Conservation (phyloP, 2,113 vertebrate genomes). For the Isurus oxyrinchus region DNA sequence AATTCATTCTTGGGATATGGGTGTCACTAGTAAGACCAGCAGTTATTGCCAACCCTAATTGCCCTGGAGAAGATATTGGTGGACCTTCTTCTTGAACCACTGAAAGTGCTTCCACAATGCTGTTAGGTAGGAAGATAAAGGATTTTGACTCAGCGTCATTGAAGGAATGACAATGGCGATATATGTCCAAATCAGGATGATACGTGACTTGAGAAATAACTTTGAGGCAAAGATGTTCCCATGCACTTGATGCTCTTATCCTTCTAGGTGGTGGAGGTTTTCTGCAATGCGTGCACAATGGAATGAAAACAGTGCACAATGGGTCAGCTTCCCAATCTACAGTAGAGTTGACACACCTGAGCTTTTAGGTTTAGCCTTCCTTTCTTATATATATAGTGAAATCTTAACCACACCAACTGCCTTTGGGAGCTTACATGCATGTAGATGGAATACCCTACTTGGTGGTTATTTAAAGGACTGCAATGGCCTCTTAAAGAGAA, state of each 20-base stretch:
- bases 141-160: neutral
- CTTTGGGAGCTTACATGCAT: neutral
- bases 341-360: neutral
- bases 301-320: neutral
- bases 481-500: neutral
- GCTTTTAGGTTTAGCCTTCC: neutral
- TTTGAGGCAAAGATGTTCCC: neutral
- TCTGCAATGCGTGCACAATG: neutral
- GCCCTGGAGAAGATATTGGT: no score
- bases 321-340: neutral
- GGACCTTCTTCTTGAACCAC: no score
- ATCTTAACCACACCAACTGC: neutral
- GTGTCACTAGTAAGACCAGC: no score
- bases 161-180: neutral
- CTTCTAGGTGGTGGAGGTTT: neutral
- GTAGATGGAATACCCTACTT: neutral
- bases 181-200: neutral
- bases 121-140: neutral
- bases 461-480: neutral
- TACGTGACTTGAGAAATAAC: neutral
- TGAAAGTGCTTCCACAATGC: no score
- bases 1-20: neutral
- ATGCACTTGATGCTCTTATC: neutral
- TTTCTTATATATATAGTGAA: neutral
- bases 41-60: no score